Percentiles rank a stretch among this genome's conserved stretches.
phyloP scores from a whole-genome alignment of 2,113 vertebrate genomes.

The Corynorhinus townsendii region DNA sequence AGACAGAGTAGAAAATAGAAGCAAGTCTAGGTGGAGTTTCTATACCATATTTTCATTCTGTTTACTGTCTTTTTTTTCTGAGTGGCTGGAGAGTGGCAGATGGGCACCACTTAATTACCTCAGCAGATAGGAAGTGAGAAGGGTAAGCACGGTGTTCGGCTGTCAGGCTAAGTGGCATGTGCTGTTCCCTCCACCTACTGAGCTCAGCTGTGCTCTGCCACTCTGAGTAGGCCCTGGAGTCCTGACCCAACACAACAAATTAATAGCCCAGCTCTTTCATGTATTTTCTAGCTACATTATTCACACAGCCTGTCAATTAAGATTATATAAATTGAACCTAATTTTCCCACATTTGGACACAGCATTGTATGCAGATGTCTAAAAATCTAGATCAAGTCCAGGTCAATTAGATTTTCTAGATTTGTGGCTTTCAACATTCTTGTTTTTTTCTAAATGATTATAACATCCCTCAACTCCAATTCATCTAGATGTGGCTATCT shows the following conservation, averaged over 20 bases:
- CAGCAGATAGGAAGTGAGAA: neutral
- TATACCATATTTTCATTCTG: neutral
- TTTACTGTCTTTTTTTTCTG: neutral
- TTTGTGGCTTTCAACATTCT: neutral
- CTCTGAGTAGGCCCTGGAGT: neutral
- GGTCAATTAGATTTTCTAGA: neutral
- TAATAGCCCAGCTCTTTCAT: neutral
- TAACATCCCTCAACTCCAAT: accelerated
- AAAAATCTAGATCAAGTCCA: neutral
- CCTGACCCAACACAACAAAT: neutral
- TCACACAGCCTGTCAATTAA: neutral
- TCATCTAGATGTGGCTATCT: neutral
- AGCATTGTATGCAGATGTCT: neutral
- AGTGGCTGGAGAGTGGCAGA: neutral
- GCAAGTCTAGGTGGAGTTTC: neutral
- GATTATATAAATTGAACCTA: neutral
- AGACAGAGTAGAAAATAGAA: neutral
- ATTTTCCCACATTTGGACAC: neutral
- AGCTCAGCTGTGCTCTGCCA: neutral
- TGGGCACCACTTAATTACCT: neutral
- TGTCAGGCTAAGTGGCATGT: neutral
- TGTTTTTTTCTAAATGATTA: neutral
- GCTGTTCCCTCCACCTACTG: neutral
- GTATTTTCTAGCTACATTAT: neutral
- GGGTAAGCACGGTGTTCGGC: neutral